Conservation (phyloP, 2,888 invertebrate species). For the Malthinus flaveolus region DNA sequence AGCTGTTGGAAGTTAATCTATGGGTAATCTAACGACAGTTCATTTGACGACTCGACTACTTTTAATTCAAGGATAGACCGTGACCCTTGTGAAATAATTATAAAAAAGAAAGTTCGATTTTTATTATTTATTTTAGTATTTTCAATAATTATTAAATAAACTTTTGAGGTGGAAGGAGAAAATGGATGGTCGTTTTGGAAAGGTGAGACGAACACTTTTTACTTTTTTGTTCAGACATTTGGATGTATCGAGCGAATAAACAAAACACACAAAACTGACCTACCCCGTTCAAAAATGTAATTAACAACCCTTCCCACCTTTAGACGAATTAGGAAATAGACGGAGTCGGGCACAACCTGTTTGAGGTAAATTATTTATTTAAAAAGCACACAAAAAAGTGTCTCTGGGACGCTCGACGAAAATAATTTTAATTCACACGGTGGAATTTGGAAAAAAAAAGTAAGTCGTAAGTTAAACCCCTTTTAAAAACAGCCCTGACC, state of each 20-base stretch:
- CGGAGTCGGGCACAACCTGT: not conserved
- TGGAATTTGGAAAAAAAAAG: not conserved
- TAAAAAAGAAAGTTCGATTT: conserved; percentile 14
- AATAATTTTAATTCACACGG: not conserved
- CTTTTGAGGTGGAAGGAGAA: no score
- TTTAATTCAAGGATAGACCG: conserved; percentile 12
- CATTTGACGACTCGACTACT: conserved; percentile 9
- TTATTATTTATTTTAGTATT: not conserved
- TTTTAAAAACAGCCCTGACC: conserved; percentile 47
- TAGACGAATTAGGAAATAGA: not conserved
- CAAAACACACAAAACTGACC: conserved; percentile 17
- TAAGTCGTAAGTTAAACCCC: conserved; percentile 6
- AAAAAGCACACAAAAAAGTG: not conserved
- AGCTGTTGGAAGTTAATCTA: no score
- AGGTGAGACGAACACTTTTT: conserved; percentile 1
- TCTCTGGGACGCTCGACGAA: not conserved
- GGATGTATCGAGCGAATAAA: conserved; percentile 1
- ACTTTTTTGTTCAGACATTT: not conserved
- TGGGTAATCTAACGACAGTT: no score
- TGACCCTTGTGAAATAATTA: conserved; percentile 21
- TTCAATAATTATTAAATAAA: not conserved
- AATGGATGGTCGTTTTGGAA: no score
- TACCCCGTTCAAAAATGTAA: conserved; percentile 6
- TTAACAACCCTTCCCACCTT: not conserved
- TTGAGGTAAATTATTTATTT: not conserved